Conservation (phyloP, 2,113 vertebrate genomes). For the Labeo catla region DNA sequence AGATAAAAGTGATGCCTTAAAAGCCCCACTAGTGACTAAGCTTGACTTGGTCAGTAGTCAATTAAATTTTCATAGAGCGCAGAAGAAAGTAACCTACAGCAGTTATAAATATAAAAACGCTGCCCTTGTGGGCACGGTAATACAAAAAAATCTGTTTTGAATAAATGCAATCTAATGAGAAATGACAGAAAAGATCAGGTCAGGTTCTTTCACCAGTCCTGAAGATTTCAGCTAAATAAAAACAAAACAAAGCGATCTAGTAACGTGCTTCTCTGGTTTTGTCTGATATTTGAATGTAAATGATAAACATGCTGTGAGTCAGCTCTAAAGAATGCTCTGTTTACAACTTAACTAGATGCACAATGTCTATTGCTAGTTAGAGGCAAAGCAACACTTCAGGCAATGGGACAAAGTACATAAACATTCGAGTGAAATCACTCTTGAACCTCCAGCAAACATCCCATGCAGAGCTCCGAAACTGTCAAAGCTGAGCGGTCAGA, state of each 20-base stretch:
- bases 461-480: background rate
- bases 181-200: background rate
- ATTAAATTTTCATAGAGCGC: background rate
- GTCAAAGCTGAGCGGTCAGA: background rate
- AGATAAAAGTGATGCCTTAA: slow-evolving; percentile 6
- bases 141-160: background rate
- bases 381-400: background rate
- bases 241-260: background rate
- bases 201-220: background rate
- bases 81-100: slow-evolving; percentile 8
- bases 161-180: slow-evolving; percentile 6
- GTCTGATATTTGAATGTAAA: background rate
- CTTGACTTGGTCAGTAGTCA: slow-evolving; percentile 31
- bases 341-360: slow-evolving; percentile 25
- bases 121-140: background rate
- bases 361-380: background rate
- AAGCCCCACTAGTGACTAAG: slow-evolving; percentile 16
- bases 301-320: background rate
- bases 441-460: slow-evolving; percentile 8
- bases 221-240: background rate
- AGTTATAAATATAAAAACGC: background rate
- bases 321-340: slow-evolving; percentile 22
- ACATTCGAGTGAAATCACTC: slow-evolving; percentile 9
- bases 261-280: background rate
- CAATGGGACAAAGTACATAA: background rate